A percentile compares a stretch with the other conserved stretches of the same genome.
Evolutionary conservation across 2,797 vertebrate species (phyloP).

Genomic region (Karalla daura): DNA sequence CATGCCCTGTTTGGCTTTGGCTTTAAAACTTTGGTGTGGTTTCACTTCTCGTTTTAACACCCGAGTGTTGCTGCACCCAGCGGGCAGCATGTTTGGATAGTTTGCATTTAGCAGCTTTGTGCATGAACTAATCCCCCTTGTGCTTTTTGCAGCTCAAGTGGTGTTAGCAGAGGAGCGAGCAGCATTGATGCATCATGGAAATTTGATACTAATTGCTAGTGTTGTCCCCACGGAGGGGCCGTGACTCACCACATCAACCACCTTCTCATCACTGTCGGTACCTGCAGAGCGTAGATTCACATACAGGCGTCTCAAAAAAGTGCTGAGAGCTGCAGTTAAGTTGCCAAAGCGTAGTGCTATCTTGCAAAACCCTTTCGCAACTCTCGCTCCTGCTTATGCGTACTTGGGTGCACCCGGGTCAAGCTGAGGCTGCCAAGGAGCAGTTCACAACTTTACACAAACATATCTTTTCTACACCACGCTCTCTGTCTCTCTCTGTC

Average conservation of each 20-base stretch:
- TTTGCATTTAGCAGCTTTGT: constrained; percentile 56
- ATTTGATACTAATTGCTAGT: constrained; percentile 60
- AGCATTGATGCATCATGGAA: constrained; percentile 63
- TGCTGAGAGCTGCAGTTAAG: constrained; percentile 75
- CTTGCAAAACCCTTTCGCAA: constrained; percentile 83
- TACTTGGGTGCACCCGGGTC: constrained; percentile 60
- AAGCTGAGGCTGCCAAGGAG: constrained; percentile 56
- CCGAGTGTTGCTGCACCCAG: constrained; percentile 21
- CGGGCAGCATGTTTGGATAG: constrained; percentile 34
- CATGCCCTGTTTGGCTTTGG: constrained; percentile 33
- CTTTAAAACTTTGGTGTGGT: constrained; percentile 47
- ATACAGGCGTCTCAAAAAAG: constrained; percentile 53
- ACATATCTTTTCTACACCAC: constrained; percentile 21
- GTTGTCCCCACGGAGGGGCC: constrained; percentile 56
- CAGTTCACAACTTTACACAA: constrained; percentile 55
- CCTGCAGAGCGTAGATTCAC: constrained; percentile 51
- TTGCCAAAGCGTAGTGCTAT: constrained; percentile 75
- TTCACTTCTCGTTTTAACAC: constrained; percentile 59
- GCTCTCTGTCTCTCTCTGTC: not conserved
- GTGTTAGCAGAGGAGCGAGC: constrained; percentile 43
- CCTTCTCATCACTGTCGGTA: constrained; percentile 40
- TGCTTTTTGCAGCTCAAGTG: constrained; percentile 59
- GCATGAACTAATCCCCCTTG: constrained; percentile 35
- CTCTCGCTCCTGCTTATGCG: constrained; percentile 59
- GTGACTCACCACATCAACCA: constrained; percentile 62